Evolutionary conservation across 1,140 invertebrate genomes (phyloP).

Genomic region (Drosophila arizonae): DNA sequence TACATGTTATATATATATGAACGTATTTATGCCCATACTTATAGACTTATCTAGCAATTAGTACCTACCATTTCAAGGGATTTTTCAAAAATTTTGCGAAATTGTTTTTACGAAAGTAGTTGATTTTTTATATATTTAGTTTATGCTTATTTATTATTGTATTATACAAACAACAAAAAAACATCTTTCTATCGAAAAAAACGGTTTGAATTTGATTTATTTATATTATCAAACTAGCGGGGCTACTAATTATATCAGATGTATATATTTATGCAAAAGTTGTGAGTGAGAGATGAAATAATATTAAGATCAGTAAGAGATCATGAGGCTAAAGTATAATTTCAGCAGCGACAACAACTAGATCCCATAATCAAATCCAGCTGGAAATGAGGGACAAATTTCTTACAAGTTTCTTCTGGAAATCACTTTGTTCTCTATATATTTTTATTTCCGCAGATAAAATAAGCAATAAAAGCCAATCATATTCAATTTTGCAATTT

Average conservation of each 20-base stretch:
- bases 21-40: slow-evolving; percentile 21
- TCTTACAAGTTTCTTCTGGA: too few species aligned
- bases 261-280: neutral
- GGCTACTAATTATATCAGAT: neutral
- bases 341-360: too few species aligned
- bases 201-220: slow-evolving; percentile 9
- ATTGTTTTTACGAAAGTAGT: slow-evolving; percentile 68
- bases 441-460: too few species aligned
- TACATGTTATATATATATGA: slow-evolving; percentile 1
- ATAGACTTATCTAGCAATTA: slow-evolving; percentile 64
- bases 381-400: too few species aligned
- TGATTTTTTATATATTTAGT: slow-evolving; percentile 71
- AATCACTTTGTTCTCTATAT: too few species aligned
- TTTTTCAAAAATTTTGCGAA: slow-evolving; percentile 75
- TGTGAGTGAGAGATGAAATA: too few species aligned
- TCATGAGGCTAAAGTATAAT: too few species aligned
- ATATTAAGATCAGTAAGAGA: too few species aligned
- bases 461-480: too few species aligned
- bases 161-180: slow-evolving; percentile 68
- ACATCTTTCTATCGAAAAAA: slow-evolving; percentile 60
- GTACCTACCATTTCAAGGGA: slow-evolving; percentile 69
- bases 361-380: too few species aligned
- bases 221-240: neutral
- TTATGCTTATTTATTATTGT: slow-evolving; percentile 80
- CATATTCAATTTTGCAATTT: too few species aligned